A percentile compares a stretch with the other conserved stretches of the same genome.
phyloP scores from a whole-genome alignment of 1,140 invertebrate genomes.

The Wasmannia auropunctata region DNA sequence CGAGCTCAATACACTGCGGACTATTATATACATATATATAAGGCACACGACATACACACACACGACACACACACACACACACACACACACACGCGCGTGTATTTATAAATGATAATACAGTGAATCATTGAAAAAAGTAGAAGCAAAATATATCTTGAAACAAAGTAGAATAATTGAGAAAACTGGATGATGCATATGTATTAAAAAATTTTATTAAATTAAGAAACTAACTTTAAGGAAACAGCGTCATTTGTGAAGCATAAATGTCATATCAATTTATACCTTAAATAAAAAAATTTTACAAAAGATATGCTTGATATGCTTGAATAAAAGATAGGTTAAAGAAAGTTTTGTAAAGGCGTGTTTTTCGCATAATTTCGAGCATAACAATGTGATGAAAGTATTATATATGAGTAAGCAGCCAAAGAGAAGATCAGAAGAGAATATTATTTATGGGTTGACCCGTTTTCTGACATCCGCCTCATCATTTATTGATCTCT shows the following conservation, averaged over 20 bases:
- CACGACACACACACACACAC: neutral
- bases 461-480: conserved; percentile 29
- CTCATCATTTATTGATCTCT: conserved; percentile 45
- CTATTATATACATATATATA: neutral
- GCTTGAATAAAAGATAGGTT: neutral
- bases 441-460: conserved; percentile 40
- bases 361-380: neutral
- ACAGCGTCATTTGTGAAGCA: neutral
- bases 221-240: neutral
- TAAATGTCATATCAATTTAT: neutral
- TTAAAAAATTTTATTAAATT: conserved; percentile 8
- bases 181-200: neutral
- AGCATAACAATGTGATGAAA: neutral
- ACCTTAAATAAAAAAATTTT: neutral
- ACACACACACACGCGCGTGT: neutral
- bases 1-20: conserved; percentile 2
- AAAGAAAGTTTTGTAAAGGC: neutral
- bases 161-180: neutral
- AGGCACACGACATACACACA: neutral
- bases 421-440: conserved; percentile 7
- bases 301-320: neutral
- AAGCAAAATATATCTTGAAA: neutral
- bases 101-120: neutral
- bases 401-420: neutral
- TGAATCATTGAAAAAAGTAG: neutral